phyloP scores from a whole-genome alignment of 1,140 invertebrate genomes.

The Tetraneura akinire region DNA sequence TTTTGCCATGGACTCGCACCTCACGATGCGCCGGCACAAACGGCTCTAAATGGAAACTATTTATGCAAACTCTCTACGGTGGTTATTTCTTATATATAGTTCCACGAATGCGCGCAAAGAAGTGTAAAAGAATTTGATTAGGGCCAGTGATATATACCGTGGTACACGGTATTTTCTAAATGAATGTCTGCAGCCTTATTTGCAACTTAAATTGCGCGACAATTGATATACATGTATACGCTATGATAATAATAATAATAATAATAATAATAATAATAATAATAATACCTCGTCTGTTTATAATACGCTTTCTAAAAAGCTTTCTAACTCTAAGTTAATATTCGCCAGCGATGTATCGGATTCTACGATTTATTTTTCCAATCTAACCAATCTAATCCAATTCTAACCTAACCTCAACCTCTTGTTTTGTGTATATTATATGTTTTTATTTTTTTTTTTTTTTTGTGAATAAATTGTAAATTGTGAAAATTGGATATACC shows the following conservation, averaged over 20 bases:
- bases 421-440: no score
- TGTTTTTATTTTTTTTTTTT: background rate
- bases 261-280: no score
- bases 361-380: background rate
- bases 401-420: no score
- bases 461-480: no score
- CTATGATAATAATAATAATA: no score
- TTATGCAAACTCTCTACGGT: background rate
- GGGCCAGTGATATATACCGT: background rate
- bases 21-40: background rate
- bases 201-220: conserved; percentile 46
- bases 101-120: background rate
- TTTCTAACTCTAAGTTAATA: no score
- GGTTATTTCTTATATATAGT: no score
- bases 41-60: background rate
- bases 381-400: no score
- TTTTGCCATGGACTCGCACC: background rate
- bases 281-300: background rate
- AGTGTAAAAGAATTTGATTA: conserved; percentile 32
- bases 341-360: background rate
- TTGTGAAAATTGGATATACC: no score
- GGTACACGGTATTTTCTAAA: conserved; percentile 18
- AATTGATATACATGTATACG: background rate
- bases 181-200: conserved; percentile 42
- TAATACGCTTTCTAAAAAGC: conserved; percentile 22